phyloP scores from a whole-genome alignment of 2,113 vertebrate species.

The Reinhardtius hippoglossoides region DNA sequence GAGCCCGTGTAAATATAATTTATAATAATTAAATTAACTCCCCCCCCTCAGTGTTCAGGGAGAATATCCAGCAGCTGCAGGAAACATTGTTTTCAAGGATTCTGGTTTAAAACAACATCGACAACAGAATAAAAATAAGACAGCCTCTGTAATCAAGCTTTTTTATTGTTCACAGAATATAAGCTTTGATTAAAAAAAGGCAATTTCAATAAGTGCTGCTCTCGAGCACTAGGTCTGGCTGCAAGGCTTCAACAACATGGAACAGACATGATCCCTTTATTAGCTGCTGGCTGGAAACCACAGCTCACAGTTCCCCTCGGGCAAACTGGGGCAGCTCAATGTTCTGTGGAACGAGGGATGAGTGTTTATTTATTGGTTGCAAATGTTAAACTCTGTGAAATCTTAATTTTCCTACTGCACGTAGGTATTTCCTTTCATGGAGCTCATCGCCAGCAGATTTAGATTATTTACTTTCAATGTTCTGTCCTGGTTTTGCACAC shows the following conservation, averaged over 20 bases:
- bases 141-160: background rate
- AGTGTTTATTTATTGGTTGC: conserved; percentile 31
- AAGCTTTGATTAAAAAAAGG: conserved; percentile 16
- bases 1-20: too few relatives aligned
- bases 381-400: too few relatives aligned
- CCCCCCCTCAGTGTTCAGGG: background rate
- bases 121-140: too few relatives aligned
- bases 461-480: too few relatives aligned
- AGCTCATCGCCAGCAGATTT: too few relatives aligned
- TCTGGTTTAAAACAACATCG: background rate
- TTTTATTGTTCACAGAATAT: background rate
- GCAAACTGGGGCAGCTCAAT: background rate
- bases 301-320: too few relatives aligned
- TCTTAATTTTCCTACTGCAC: too few relatives aligned
- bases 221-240: conserved; percentile 12
- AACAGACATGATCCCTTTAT: background rate
- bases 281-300: background rate
- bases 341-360: conserved; percentile 1
- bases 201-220: conserved; percentile 22
- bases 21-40: too few relatives aligned
- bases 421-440: too few relatives aligned
- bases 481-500: too few relatives aligned
- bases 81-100: background rate
- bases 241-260: conserved; percentile 12
- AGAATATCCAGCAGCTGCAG: background rate